Evolutionary conservation across 2,113 vertebrate species (phyloP), one percentile per base, ranked within the genome.

Genomic region (Apodemus sylvaticus): DNA sequence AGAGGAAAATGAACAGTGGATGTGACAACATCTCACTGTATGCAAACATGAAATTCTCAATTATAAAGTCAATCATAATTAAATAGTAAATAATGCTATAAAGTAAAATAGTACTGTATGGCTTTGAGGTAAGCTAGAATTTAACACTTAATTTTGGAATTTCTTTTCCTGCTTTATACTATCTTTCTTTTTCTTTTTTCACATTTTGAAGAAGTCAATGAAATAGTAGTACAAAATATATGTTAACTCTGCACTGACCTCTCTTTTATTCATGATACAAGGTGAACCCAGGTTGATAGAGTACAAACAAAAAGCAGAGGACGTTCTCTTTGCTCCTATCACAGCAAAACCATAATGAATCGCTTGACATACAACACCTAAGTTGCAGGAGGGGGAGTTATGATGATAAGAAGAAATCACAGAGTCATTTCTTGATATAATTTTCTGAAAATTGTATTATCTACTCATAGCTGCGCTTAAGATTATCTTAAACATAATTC

Each of bases 381-480:
- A 51, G 68, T 8, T 39, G 3, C 48, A 86, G 42, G 24, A 79
- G 20, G 42, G 62, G 93, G 64, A 89, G 95, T 93, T 94, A 62
- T 22, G 86, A 60, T 86, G 34, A 92, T 79, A 89, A 86, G n/a
- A 97, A 79, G 76, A 95, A 96, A 31, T 16, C 36, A 92, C 60
- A 82, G 45, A 96, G 26, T 79, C 60, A 79, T 95, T 91, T 89
- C 55, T 87, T 94, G 58, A 74, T 89, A n/a, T 70, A 94, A 96
- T 97, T 94, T 93, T 94, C 79, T 87, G 34, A 88, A 82, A 96
- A 90, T 81, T 17, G 58, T 91, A 82, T 77, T 2, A n/a, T 53
- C 66, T 96, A 92, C 87, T 94, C 86, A 77, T 58, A 89, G 62
- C 83, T 51, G 45, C 14, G 24, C 36, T 96, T 96, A 97, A 89